Evolutionary conservation across 2,797 vertebrate species (phyloP).

Genomic region (Phrynocephalus forsythii): DNA sequence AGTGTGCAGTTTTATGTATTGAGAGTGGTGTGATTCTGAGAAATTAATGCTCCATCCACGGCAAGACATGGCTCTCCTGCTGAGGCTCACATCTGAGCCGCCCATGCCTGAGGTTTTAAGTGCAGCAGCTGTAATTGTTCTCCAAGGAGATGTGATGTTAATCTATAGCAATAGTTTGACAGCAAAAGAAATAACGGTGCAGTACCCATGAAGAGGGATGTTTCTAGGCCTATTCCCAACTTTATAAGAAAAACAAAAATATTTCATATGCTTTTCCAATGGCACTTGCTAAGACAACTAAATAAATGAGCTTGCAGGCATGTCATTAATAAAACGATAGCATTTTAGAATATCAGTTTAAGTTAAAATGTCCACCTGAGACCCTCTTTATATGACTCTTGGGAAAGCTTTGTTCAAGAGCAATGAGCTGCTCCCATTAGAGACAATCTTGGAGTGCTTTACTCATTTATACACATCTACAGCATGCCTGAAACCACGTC

Average conservation of each 20-base stretch:
- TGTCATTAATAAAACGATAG: conserved; percentile 18
- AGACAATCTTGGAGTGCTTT: neutral
- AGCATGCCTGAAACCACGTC: neutral
- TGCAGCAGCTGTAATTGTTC: conserved; percentile 48
- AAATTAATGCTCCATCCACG: conserved; percentile 38
- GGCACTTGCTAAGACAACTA: conserved; percentile 25
- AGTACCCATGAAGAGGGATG: conserved; percentile 11
- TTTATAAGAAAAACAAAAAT: conserved; percentile 32
- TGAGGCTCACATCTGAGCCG: conserved; percentile 35
- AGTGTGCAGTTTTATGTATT: conserved; percentile 32
- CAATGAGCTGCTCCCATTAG: neutral
- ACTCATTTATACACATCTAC: neutral
- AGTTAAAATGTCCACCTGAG: neutral
- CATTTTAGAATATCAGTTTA: conserved; percentile 25
- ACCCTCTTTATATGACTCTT: neutral
- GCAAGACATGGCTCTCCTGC: conserved; percentile 31
- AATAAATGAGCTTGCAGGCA: conserved; percentile 52
- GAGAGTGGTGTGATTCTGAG: neutral
- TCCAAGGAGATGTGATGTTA: conserved; percentile 52
- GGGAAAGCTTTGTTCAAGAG: conserved; percentile 1
- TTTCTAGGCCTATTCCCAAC: neutral
- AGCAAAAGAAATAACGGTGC: neutral
- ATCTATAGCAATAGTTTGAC: conserved; percentile 26
- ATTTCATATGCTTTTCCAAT: conserved; percentile 45
- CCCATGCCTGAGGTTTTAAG: conserved; percentile 49